Base-by-base conservation (phyloP, 2,797 vertebrate genomes). In the Acanthiza pusilla region DNA sequence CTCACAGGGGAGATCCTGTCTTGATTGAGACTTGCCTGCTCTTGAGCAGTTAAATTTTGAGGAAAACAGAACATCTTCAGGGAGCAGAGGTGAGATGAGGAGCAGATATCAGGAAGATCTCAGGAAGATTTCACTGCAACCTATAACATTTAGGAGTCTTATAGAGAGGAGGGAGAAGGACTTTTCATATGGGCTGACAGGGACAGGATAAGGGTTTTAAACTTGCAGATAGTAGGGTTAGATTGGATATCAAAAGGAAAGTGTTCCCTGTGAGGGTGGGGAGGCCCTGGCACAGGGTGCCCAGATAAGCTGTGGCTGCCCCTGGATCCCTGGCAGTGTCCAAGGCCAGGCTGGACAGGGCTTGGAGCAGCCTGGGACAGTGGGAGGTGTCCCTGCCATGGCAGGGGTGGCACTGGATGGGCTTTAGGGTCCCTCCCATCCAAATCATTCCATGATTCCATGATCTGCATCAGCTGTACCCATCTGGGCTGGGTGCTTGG, bases 211-310 rank as follows among this genome's bases (percentile, higher is more conserved):
- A 71, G 38, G 38, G 25, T n/a, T 71, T 71, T 50, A 57, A 63
- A 71, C 7, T 21, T 21, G 23, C 11, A 22, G 20, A 71, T 17
- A 14, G 20, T 32, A 38, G 63, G 16, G 23, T 5, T 63, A 16
- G 36, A 5, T 16, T 5, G 14, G 25, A 22, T 51, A 5, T 51
- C 26, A 2, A 7, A 27, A 40, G 11, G 23, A 15, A 70, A 29
- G 45, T 38, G 0, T 50, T 38, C 7, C 13, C 57, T 70, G 32
- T 0, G 3, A 50, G 63, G 22, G 22, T 74, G 54, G 21, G 2
- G 0, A 74, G 54, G 40, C 30, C 30, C 47, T 74, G 68, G 47
- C 48, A 23, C 70, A 74, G 76, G 76, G 9, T 65, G 58, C 32
- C 22, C 67, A 65, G 62, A 55, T 63, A 1, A 70, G 48, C 42